Evolutionary conservation across 2,888 invertebrate genomes (phyloP), one percentile per base, ranked within the genome.

Genomic region (Caradrina kadenii): DNA sequence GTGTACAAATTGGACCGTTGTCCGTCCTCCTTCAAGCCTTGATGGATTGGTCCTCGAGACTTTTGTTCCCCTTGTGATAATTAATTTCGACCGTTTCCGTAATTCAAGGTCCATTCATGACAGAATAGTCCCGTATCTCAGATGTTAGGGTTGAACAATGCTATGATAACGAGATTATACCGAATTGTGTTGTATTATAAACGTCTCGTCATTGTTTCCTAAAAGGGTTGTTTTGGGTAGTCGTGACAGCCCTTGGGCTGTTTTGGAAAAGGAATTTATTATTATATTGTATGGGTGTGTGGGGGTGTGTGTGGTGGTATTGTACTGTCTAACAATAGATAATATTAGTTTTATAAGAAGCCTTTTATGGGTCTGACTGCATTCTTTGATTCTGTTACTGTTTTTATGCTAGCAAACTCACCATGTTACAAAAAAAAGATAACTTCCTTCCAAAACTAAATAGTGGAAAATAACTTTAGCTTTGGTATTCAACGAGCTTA

Each of bases 31-130:
- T 86, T 91, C 89, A 89, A 75, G 58, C 56, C 74, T 74, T 92
- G 93, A 93, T 90, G 87, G 91, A 92, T 92, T 88, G 87, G 85
- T 80, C 84, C 86, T 74, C 69, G 84, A 83, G 90, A 90, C 91
- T 92, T 92, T 91, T 91, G 92, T 91, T 88, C 86, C 83, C 76
- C 79, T 80, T 75, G 78, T 85, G 80, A 86, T 89, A 92, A 93
- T 93, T 92, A 93, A 93, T 93, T 92, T 86, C 76, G 83, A 83
- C 85, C 73, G 68, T 78, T 85, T 85, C 87, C 86, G 75, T 78
- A 82, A 82, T 76, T 80, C 83, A 76, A 82, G 79, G 87, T 86
- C 85, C 74, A 81, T 85, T 86, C 86, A 78, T 79, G 76, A 81
- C 80, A 84, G 81, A 84, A 85, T 82, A 64, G 76, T 76, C 80